Percentiles rank a stretch among this genome's conserved stretches.
Conservation (phyloP, 2,888 invertebrate genomes). For the Smittia sp. region DNA sequence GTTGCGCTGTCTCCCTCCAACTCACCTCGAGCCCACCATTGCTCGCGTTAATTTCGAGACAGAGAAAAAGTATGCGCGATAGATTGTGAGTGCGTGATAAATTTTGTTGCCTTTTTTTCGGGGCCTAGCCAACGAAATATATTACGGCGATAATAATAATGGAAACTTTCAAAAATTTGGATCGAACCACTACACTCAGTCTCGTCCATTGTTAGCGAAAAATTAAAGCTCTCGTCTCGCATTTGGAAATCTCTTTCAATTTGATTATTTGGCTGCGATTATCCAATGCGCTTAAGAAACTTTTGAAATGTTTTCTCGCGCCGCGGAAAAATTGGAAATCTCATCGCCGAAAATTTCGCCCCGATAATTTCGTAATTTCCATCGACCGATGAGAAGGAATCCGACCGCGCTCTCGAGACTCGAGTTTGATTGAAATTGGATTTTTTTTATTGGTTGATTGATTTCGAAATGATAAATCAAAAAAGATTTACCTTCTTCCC, state of each 20-base stretch:
- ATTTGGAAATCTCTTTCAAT: constrained; percentile 15
- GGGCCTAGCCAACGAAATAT: constrained; percentile 6
- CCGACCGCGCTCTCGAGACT: background rate
- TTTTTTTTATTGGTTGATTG: constrained; percentile 40
- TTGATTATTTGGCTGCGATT: background rate
- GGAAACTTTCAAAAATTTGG: constrained; percentile 40
- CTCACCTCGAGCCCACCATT: background rate
- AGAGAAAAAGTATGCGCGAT: constrained; percentile 25
- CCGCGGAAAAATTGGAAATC: constrained; percentile 7
- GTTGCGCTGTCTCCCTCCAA: constrained; percentile 3
- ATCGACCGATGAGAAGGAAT: constrained; percentile 1
- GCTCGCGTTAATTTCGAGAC: constrained; percentile 26
- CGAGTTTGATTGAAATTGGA: constrained; percentile 34
- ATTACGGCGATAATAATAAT: constrained; percentile 26
- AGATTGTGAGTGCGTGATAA: constrained; percentile 38
- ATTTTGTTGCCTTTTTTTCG: constrained; percentile 18
- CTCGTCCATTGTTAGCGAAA: constrained; percentile 1
- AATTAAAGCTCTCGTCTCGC: constrained; percentile 21
- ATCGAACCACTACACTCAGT: constrained; percentile 28
- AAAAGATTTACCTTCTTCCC: constrained; percentile 15
- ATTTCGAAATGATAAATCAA: constrained; percentile 41
- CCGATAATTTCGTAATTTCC: constrained; percentile 2
- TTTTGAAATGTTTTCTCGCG: background rate
- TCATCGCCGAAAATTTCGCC: background rate
- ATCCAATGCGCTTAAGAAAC: background rate